A percentile compares a stretch with the other conserved stretches of the same genome.
These are phyloP conservation scores for Actias luna DNA, from an alignment of 2,888 invertebrate species.

Conservation along the genomic window DNA sequence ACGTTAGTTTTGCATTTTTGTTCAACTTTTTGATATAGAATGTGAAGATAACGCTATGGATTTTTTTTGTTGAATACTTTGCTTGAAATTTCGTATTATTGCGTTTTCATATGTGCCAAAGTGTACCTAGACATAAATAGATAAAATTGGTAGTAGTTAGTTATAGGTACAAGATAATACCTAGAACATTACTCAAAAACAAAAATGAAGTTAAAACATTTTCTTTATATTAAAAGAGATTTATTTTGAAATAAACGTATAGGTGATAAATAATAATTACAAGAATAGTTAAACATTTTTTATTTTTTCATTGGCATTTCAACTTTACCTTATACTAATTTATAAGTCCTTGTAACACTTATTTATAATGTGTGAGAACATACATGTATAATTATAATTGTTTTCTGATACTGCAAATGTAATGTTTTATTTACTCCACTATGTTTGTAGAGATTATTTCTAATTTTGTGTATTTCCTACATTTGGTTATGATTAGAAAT, in stretches of 20 bases:
- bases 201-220: too few species aligned
- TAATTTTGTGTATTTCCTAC: not conserved
- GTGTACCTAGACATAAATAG: too few species aligned
- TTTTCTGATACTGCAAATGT: not conserved
- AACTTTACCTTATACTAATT: not conserved
- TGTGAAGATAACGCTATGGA: too few species aligned
- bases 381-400: not conserved
- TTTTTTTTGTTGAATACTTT: too few species aligned
- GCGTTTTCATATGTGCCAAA: too few species aligned
- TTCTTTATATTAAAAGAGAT: too few species aligned
- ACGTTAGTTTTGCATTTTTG: too few species aligned
- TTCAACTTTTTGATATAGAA: too few species aligned
- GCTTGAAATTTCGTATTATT: too few species aligned
- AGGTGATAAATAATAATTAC: conserved; percentile 4
- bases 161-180: too few species aligned
- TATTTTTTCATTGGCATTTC: not conserved
- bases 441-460: not conserved
- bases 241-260: not conserved
- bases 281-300: conserved; percentile 9
- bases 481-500: not conserved
- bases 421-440: not conserved
- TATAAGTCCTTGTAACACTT: conserved; percentile 7
- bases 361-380: not conserved
- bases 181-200: too few species aligned
- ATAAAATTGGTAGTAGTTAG: too few species aligned